Base-by-base conservation (phyloP, 2,797 vertebrate species). In the Epinephelus awoara region DNA sequence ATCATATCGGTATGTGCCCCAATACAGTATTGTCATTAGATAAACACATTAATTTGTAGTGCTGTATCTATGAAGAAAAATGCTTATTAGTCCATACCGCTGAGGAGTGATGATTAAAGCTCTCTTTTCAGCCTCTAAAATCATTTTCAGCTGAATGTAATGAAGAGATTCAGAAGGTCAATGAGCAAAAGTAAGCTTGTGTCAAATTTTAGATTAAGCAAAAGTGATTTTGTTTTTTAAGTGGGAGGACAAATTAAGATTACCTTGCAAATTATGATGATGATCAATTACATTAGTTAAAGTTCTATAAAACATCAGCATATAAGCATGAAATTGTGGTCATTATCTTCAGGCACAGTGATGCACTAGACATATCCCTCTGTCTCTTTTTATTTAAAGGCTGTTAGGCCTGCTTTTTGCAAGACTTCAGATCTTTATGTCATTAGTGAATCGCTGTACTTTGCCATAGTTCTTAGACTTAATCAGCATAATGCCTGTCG, bases 261-360 rank as follows among this genome's bases (percentile, higher is more conserved):
- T 49, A 55, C 15, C 52, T 57, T 71, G 23, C 56, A 62, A 72
- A 47, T 29, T 29, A 29, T 0, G 0, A 55, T 19, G 52, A 72
- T 54, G 51, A 79, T 61, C 52, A 76, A 56, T 77, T 67, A 52
- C 61, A 62, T 68, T 19, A 25, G 0, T 5, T 68, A 34, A 50
- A 17, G 21, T 70, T 75, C 57, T 71, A 57, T 55, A 42, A 62
- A 58, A 56, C 44, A 66, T 64, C 57, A 58, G 50, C 52, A 19
- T 52, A 40, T 2, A 51, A 27, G 23, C 19, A 1, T 59, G 52
- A 74, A 77, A 80, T 59, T 61, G 38, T 56, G 18, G 75, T 82
- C 63, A 65, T 71, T 77, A 71, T 71, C 51, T 73, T 29, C 21
- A 68, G 58, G 34, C 56, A 23, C 15, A 34, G 64, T n/a, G 67